Evolutionary conservation across 2,888 invertebrate species (phyloP).

Genomic region (Eupithecia dodoneata): DNA sequence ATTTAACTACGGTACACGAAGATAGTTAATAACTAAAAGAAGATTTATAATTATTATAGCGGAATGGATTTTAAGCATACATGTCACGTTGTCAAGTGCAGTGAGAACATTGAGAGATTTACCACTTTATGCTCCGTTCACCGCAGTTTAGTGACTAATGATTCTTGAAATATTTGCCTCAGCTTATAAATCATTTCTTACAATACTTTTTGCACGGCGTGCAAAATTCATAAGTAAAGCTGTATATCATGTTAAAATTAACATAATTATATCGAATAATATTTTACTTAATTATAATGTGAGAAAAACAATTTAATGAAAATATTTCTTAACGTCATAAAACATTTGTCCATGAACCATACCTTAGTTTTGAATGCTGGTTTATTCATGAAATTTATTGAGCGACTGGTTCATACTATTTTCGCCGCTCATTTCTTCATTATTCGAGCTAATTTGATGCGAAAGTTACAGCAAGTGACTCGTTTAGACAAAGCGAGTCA

Average conservation of each 20-base stretch:
- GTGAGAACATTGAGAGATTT: background rate
- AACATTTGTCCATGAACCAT: no score
- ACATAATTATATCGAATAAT: no score
- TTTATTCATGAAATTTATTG: background rate
- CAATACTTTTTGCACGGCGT: no score
- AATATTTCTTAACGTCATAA: no score
- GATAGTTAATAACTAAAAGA: background rate
- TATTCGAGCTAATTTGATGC: background rate
- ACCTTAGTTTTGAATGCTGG: background rate
- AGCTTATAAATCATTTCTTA: background rate
- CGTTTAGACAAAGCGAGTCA: background rate
- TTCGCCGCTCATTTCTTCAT: background rate
- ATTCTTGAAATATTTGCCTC: background rate
- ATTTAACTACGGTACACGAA: background rate
- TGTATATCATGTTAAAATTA: no score
- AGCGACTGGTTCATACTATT: background rate
- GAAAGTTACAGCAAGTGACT: background rate
- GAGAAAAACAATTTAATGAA: no score
- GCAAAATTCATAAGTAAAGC: no score
- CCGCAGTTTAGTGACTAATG: background rate
- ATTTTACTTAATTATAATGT: no score
- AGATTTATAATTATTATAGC: background rate
- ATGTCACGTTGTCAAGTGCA: slow-evolving; percentile 3
- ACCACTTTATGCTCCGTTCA: slow-evolving; percentile 2
- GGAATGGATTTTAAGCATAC: background rate